Evolutionary conservation across 2,113 vertebrate species (phyloP).

Genomic region (Perca fluviatilis): DNA sequence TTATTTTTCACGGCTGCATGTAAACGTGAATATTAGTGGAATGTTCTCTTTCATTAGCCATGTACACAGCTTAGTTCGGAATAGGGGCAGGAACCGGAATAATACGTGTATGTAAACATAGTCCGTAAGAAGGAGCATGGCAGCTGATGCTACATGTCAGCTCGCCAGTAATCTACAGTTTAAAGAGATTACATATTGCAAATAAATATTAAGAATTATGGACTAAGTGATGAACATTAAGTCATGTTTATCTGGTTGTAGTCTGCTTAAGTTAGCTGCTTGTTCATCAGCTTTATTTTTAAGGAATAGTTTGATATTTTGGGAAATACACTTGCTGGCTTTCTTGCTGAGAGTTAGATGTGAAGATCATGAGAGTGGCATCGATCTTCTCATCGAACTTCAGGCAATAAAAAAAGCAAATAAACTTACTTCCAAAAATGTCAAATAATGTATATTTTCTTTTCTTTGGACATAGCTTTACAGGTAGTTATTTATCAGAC

Average conservation of each 20-base stretch:
- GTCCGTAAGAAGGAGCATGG: background rate
- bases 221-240: background rate
- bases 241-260: no score
- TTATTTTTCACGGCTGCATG: no score
- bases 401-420: background rate
- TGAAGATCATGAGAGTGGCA: background rate
- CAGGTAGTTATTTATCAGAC: slow-evolving; percentile 15
- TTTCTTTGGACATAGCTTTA: slow-evolving; percentile 10
- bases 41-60: no score
- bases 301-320: background rate
- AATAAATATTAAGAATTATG: slow-evolving; percentile 2
- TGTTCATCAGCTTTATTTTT: background rate
- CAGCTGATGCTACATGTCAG: slow-evolving; percentile 30
- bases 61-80: no score
- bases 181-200: background rate
- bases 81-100: no score
- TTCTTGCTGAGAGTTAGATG: background rate
- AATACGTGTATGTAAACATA: background rate
- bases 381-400: background rate
- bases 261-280: background rate
- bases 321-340: background rate
- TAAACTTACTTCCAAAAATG: background rate
- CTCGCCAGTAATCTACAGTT: background rate
- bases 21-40: no score
- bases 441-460: background rate